Conservation (phyloP, 1,140 invertebrate genomes). For the Periplaneta americana region DNA sequence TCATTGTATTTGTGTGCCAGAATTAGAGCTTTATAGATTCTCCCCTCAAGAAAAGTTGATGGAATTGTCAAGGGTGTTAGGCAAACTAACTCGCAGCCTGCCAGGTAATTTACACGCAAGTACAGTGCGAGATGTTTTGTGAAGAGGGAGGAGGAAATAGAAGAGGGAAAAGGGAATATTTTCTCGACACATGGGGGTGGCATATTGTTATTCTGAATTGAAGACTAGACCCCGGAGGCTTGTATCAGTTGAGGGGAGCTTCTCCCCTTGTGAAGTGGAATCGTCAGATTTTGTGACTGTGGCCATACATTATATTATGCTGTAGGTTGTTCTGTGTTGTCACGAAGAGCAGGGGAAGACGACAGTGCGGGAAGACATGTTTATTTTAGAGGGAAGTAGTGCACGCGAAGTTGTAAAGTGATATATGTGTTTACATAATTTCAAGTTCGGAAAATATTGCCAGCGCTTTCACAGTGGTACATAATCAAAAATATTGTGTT, state of each 20-base stretch:
- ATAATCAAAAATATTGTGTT: too few relatives aligned
- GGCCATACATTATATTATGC: too few relatives aligned
- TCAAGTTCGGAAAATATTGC: too few relatives aligned
- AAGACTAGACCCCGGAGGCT: neutral
- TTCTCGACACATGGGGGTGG: neutral
- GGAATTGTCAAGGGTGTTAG: neutral
- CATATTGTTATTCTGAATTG: neutral
- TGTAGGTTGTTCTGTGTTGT: neutral
- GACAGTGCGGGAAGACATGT: neutral
- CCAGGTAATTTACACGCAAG: neutral
- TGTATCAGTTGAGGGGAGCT: neutral
- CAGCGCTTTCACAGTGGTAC: too few relatives aligned
- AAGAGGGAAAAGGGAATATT: neutral
- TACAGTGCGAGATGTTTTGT: neutral
- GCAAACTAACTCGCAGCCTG: neutral
- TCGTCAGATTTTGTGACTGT: neutral
- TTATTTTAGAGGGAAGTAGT: too few relatives aligned
- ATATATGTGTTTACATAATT: too few relatives aligned
- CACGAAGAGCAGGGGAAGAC: neutral
- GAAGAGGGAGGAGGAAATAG: too few relatives aligned
- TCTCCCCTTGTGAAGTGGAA: neutral
- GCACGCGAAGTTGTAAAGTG: too few relatives aligned
- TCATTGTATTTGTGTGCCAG: too few relatives aligned
- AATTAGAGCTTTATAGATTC: too few relatives aligned
- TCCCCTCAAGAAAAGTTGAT: neutral